Percentiles rank a stretch among this genome's conserved stretches.
Evolutionary conservation across 2,888 invertebrate genomes (phyloP).

Genomic region (Sacculina carcini): DNA sequence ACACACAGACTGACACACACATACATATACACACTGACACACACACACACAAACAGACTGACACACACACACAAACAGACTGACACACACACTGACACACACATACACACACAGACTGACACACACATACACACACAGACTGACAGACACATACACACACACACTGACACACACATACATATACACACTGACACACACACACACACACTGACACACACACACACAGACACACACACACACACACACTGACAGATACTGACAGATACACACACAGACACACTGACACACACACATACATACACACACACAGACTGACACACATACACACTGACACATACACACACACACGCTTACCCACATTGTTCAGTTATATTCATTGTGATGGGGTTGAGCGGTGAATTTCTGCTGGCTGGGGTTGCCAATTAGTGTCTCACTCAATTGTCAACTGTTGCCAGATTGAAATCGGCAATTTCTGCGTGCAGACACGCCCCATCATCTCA

Average conservation of each 20-base stretch:
- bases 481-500: neutral
- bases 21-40: no score
- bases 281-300: slow-evolving; percentile 3
- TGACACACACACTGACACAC: neutral
- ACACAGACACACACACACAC: slow-evolving; percentile 3
- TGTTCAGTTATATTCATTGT: neutral
- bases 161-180: neutral
- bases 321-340: no score
- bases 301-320: no score
- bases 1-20: neutral
- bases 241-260: slow-evolving; percentile 1
- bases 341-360: slow-evolving; percentile 1
- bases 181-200: neutral
- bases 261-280: no score
- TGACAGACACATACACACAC: neutral
- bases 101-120: neutral
- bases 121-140: neutral
- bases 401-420: neutral
- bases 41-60: no score
- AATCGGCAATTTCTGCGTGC: neutral
- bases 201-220: neutral
- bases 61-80: no score
- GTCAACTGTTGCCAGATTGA: neutral
- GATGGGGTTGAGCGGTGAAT: neutral
- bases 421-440: neutral